Conservation (phyloP, 2,113 vertebrate genomes). For the Mesoclemmys tuberculata region DNA sequence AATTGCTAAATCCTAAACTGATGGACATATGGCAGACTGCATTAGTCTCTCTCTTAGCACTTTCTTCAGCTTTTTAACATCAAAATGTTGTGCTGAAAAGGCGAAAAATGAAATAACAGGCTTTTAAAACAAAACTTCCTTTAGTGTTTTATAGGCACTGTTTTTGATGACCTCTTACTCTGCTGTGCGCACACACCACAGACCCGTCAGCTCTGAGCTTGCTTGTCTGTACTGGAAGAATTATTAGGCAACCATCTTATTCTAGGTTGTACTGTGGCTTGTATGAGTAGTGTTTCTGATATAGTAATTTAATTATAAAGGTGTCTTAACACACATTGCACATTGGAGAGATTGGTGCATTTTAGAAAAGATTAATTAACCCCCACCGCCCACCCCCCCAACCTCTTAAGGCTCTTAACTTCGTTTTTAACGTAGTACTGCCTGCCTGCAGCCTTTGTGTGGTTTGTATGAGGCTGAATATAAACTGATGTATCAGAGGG, state of each 20-base stretch:
- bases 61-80: constrained; percentile 35
- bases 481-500: not conserved
- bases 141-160: not conserved
- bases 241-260: constrained; percentile 36
- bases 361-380: not conserved
- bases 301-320: not conserved
- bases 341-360: not conserved
- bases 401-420: constrained; percentile 10
- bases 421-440: not conserved
- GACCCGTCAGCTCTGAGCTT: not conserved
- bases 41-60: constrained; percentile 6
- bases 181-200: not conserved
- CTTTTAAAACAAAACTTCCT: constrained; percentile 45
- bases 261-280: not conserved
- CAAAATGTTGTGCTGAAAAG: not conserved
- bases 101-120: not conserved
- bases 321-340: not conserved
- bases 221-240: constrained; percentile 2
- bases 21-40: constrained; percentile 25
- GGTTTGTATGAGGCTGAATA: not conserved
- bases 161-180: constrained; percentile 18
- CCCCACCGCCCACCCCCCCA: not conserved
- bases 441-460: constrained; percentile 60
- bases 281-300: not conserved
- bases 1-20: constrained; percentile 31